phyloP scores from a whole-genome alignment of 2,113 vertebrate genomes.

The Dolichallabes microphthalmus region DNA sequence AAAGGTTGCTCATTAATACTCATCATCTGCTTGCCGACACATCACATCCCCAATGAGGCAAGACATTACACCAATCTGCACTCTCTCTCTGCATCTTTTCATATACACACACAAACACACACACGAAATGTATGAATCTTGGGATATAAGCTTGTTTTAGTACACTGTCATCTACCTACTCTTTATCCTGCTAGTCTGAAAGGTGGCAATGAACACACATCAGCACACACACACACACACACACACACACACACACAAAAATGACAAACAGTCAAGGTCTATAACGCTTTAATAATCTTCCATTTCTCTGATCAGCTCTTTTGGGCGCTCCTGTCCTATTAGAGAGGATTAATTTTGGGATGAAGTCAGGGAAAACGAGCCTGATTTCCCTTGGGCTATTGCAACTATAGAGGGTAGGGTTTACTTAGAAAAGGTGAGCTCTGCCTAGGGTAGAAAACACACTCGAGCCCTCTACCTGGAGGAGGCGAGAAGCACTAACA shows the following conservation, averaged over 20 bases:
- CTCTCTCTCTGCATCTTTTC: constrained; percentile 20
- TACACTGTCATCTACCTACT: constrained; percentile 19
- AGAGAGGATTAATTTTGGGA: constrained; percentile 47
- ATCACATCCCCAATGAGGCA: constrained; percentile 52
- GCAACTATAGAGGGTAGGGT: constrained; percentile 22
- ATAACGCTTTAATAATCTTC: constrained; percentile 51
- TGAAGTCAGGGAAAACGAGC: constrained; percentile 48
- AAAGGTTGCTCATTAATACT: constrained; percentile 56
- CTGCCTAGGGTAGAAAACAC: constrained; percentile 39
- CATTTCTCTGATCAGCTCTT: constrained; percentile 37
- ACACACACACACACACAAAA: constrained; percentile 21
- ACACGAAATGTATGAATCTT: constrained; percentile 9
- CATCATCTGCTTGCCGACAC: constrained; percentile 47
- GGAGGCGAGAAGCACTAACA: constrained; percentile 22
- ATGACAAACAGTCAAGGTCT: constrained; percentile 42
- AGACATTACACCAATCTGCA: constrained; percentile 47
- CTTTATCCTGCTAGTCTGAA: constrained; percentile 19
- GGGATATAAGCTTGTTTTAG: constrained; percentile 7
- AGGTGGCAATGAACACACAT: constrained; percentile 19
- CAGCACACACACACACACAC: constrained; percentile 3
- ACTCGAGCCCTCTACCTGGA: constrained; percentile 40
- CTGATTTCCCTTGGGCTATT: constrained; percentile 43
- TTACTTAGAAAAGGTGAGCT: constrained; percentile 43
- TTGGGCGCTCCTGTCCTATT: constrained; percentile 41
- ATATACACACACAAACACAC: constrained; percentile 1